A percentile compares a stretch with the other conserved stretches of the same genome.
Evolutionary conservation across 2,888 invertebrate genomes (phyloP).

Genomic region (Trissolcus brochymenae): DNA sequence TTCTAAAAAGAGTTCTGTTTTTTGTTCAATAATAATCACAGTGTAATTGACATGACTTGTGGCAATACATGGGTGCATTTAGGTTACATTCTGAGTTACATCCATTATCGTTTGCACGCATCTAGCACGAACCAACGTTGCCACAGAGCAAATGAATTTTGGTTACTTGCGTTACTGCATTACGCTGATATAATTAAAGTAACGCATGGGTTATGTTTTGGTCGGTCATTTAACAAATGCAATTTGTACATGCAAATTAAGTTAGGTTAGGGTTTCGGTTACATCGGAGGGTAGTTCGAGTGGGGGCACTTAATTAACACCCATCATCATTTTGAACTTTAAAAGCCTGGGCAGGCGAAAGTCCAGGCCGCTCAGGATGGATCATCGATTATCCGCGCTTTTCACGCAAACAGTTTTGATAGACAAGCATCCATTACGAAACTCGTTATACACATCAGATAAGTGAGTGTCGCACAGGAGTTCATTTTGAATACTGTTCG

Average conservation of each 20-base stretch:
- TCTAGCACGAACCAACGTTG: constrained; percentile 5
- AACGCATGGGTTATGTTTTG: constrained; percentile 16
- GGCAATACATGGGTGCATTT: constrained; percentile 22
- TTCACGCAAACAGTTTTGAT: constrained; percentile 32
- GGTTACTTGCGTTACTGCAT: constrained; percentile 11
- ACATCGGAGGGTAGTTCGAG: neutral
- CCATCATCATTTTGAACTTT: constrained; percentile 7
- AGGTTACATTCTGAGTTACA: constrained; percentile 24
- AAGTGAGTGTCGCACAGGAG: constrained; percentile 10
- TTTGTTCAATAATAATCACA: neutral
- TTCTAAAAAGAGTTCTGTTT: too few relatives aligned
- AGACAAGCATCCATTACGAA: constrained; percentile 23
- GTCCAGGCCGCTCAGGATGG: neutral
- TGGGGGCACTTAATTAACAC: constrained; percentile 6
- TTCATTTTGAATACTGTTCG: constrained; percentile 24
- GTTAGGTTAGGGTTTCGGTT: constrained; percentile 13
- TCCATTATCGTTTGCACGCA: constrained; percentile 33
- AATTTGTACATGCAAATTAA: constrained; percentile 14
- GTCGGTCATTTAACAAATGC: constrained; percentile 13
- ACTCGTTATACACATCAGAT: constrained; percentile 23
- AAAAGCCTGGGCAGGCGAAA: constrained; percentile 2
- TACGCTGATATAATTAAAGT: constrained; percentile 3
- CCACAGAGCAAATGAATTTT: constrained; percentile 26
- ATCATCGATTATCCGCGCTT: constrained; percentile 28
- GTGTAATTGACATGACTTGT: constrained; percentile 7